Percentiles rank a stretch among this genome's conserved stretches.
These are phyloP conservation scores for Ophioninae sp. DNA, from an alignment of 2,888 invertebrate genomes.

Conservation along the genomic window DNA sequence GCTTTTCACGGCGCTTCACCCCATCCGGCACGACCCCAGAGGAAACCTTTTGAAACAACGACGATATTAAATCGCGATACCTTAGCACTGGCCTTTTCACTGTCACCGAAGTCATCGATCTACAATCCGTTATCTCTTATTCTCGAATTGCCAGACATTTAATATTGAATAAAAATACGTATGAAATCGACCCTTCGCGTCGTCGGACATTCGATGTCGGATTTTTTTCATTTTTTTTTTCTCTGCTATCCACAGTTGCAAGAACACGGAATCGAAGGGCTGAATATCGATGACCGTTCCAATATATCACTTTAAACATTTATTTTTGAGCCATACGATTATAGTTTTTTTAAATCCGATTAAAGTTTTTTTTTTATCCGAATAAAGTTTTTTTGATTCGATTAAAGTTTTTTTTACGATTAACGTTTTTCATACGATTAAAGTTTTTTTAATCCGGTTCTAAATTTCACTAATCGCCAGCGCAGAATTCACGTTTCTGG, in stretches of 20 bases:
- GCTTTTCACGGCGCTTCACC: slow-evolving; percentile 22
- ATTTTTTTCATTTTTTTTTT: neutral
- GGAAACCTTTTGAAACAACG: slow-evolving; percentile 7
- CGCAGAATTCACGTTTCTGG: neutral
- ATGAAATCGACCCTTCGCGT: slow-evolving; percentile 4
- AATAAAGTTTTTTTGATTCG: neutral
- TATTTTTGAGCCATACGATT: neutral
- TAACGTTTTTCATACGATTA: too few relatives aligned
- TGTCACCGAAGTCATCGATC: slow-evolving; percentile 42
- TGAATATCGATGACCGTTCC: slow-evolving; percentile 22
- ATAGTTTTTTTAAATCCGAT: too few relatives aligned
- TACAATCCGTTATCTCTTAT: neutral
- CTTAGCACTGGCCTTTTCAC: slow-evolving; percentile 46
- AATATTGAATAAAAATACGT: slow-evolving; percentile 42
- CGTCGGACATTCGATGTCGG: neutral
- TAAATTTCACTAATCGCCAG: neutral
- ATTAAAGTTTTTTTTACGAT: too few relatives aligned
- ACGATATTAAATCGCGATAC: slow-evolving; percentile 60
- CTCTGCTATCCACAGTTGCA: neutral
- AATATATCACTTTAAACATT: neutral
- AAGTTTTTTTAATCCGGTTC: neutral
- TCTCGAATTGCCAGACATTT: slow-evolving; percentile 40
- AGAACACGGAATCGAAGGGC: slow-evolving; percentile 2
- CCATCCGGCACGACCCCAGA: too few relatives aligned
- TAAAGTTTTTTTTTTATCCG: neutral